Evolutionary conservation across 2,888 invertebrate genomes (phyloP).

Genomic region (Drosophila setosimentum): DNA sequence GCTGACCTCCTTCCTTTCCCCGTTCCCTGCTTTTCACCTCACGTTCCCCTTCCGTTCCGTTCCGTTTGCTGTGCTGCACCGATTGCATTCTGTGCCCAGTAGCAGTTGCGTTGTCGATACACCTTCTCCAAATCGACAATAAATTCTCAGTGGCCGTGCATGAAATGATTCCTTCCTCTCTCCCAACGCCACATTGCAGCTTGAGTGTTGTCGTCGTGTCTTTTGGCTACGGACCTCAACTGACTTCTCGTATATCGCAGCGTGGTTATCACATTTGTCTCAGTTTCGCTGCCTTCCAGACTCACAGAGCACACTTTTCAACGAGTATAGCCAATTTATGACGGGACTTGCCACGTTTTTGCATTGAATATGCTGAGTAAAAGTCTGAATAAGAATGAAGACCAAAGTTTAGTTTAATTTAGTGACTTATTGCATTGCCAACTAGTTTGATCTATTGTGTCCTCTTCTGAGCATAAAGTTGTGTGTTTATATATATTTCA

Average conservation of each 20-base stretch:
- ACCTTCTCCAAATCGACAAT: slow-evolving; percentile 84
- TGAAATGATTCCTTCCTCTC: slow-evolving; percentile 50
- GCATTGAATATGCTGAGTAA: not conserved
- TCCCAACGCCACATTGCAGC: not conserved
- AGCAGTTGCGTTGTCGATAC: slow-evolving; percentile 85
- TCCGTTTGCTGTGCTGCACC: not conserved
- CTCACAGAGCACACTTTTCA: slow-evolving; percentile 10
- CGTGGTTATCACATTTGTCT: slow-evolving; percentile 82
- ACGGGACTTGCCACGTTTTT: not conserved
- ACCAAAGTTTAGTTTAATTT: not conserved
- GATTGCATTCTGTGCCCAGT: slow-evolving; percentile 83
- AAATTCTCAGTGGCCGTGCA: slow-evolving; percentile 83
- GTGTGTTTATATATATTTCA: too few species aligned
- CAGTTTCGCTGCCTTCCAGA: slow-evolving; percentile 63
- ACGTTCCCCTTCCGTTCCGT: not conserved
- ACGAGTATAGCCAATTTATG: not conserved
- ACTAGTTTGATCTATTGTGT: not conserved
- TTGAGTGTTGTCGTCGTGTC: slow-evolving; percentile 63
- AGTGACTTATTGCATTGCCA: not conserved
- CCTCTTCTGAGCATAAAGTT: too few species aligned
- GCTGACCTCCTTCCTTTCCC: slow-evolving; percentile 16
- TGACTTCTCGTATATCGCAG: slow-evolving; percentile 73
- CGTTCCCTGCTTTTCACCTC: not conserved
- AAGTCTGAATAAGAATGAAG: not conserved
- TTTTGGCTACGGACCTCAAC: slow-evolving; percentile 46